Conservation (phyloP, 2,113 vertebrate genomes). For the Cyanoderma ruficeps region DNA sequence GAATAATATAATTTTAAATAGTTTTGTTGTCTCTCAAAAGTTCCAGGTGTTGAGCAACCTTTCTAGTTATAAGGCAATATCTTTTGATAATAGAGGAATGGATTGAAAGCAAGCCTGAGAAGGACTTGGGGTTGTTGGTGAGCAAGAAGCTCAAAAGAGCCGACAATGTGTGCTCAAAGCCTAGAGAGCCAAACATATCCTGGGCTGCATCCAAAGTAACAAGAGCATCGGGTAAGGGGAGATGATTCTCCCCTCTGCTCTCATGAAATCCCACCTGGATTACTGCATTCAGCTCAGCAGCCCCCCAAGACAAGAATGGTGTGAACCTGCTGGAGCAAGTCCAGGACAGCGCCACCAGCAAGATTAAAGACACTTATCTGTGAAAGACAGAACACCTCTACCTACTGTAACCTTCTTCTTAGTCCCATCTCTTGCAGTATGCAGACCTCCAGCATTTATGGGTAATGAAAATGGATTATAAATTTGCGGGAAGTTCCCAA, state of each 20-base stretch:
- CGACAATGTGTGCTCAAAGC: fast-evolving
- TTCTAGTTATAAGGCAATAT: not conserved
- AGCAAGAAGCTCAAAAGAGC: not conserved
- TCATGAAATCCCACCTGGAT: not conserved
- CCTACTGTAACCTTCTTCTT: not conserved
- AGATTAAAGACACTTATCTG: fast-evolving
- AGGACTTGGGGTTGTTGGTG: not conserved
- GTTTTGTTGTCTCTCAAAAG: not conserved
- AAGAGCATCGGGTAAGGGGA: not conserved
- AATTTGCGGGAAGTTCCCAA: not conserved
- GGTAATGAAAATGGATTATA: not conserved
- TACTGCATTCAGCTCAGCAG: fast-evolving
- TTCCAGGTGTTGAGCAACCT: not conserved
- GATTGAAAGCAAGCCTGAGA: not conserved
- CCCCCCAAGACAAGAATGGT: not conserved
- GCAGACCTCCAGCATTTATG: not conserved
- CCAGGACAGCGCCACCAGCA: fast-evolving
- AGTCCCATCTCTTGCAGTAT: not conserved
- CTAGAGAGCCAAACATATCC: not conserved
- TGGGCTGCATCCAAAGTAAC: not conserved
- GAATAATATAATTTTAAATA: not conserved
- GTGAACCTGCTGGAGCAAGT: fast-evolving
- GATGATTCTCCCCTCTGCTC: not conserved
- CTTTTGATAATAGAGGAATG: not conserved
- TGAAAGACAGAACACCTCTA: not conserved